Conservation (phyloP, 2,113 vertebrate genomes). For the Dolichallabes microphthalmus region DNA sequence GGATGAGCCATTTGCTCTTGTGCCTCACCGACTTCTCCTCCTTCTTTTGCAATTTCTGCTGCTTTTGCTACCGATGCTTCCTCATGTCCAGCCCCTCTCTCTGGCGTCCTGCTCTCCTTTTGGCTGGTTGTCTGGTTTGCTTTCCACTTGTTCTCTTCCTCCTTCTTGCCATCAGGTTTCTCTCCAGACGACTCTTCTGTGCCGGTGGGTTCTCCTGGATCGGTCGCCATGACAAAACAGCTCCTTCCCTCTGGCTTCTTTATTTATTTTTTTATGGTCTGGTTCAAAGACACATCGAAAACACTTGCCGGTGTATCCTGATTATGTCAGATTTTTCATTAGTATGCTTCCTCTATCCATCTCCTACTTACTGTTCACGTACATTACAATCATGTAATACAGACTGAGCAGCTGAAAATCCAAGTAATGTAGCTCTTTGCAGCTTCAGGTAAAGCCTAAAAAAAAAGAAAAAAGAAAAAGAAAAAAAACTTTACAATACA, state of each 20-base stretch:
- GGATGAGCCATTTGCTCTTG: conserved; percentile 55
- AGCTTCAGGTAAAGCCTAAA: conserved; percentile 70
- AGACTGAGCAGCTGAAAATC: conserved; percentile 27
- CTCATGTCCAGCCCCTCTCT: conserved; percentile 50
- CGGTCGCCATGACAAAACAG: conserved; percentile 81
- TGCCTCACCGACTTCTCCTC: conserved; percentile 44
- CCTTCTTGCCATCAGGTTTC: conserved; percentile 80
- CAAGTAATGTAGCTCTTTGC: conserved; percentile 28
- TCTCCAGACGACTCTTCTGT: conserved; percentile 81
- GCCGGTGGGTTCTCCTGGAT: conserved; percentile 85
- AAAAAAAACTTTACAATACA: conserved; percentile 53
- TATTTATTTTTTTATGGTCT: conserved; percentile 7
- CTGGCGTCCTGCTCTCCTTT: conserved; percentile 61
- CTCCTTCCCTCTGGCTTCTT: conserved; percentile 3
- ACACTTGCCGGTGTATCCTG: conserved; percentile 24
- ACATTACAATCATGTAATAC: not conserved
- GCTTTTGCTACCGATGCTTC: conserved; percentile 59
- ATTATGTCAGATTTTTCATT: conserved; percentile 42
- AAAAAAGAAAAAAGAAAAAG: conserved; percentile 63
- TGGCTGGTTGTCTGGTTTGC: conserved; percentile 58
- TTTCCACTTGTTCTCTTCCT: conserved; percentile 60
- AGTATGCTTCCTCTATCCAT: conserved; percentile 56
- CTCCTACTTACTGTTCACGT: conserved; percentile 47
- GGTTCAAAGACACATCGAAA: conserved; percentile 31
- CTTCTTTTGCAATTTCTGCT: conserved; percentile 63